A percentile compares a stretch with the other conserved stretches of the same genome.
Conservation (phyloP, 2,113 vertebrate genomes). For the Ictalurus furcatus region DNA sequence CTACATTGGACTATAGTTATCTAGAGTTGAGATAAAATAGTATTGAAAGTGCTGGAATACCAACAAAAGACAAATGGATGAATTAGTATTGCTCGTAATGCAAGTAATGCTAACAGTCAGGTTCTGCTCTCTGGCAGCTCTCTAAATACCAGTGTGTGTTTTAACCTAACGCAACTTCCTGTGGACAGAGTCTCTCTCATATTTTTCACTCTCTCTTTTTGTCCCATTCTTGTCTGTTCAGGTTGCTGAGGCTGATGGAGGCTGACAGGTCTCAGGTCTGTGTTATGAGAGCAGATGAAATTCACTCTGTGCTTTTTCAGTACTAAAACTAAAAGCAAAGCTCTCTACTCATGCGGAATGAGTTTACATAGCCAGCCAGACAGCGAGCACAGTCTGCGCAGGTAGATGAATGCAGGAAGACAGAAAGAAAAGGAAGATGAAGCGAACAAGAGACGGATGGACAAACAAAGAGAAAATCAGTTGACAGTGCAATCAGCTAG, state of each 20-base stretch:
- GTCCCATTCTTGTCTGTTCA: conserved; percentile 65
- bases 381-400: conserved; percentile 51
- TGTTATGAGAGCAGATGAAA: conserved; percentile 70
- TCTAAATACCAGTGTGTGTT: conserved; percentile 68
- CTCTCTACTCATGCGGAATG: conserved; percentile 69
- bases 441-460: conserved; percentile 17
- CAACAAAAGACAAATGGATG: background rate
- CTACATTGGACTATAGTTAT: background rate
- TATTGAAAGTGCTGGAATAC: background rate
- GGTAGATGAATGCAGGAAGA: conserved; percentile 51
- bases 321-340: conserved; percentile 67
- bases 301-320: conserved; percentile 67
- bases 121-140: conserved; percentile 65
- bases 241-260: conserved; percentile 75
- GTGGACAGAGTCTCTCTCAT: conserved; percentile 65
- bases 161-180: conserved; percentile 73
- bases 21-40: background rate
- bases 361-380: conserved; percentile 58
- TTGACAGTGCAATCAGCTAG: conserved; percentile 52
- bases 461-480: conserved; percentile 49
- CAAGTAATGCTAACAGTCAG: background rate
- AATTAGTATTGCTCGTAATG: background rate
- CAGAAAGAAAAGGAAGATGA: conserved; percentile 16
- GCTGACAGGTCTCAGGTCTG: conserved; percentile 73
- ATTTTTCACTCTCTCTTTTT: conserved; percentile 44